Percentiles rank a stretch among this genome's conserved stretches.
Conservation (phyloP, 2,797 vertebrate genomes). For the Chelmon rostratus region DNA sequence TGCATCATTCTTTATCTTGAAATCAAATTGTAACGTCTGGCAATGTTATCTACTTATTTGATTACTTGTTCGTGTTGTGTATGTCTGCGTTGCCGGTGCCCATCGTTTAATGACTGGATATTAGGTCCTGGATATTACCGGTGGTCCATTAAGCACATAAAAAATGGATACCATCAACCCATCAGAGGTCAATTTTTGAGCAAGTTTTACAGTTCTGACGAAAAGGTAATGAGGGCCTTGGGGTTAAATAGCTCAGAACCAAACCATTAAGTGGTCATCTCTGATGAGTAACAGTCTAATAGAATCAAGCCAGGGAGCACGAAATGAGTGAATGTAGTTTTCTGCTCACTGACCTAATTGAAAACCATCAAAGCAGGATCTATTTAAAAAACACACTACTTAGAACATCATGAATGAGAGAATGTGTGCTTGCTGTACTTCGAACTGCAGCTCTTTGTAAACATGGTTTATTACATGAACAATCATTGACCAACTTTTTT, state of each 20-base stretch:
- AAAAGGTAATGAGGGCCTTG: slow-evolving; percentile 72
- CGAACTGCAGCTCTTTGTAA: background rate
- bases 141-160: slow-evolving; percentile 70
- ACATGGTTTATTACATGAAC: background rate
- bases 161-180: slow-evolving; percentile 53
- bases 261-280: slow-evolving; percentile 66
- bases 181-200: slow-evolving; percentile 66
- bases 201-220: slow-evolving; percentile 67
- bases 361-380: slow-evolving; percentile 47
- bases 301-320: slow-evolving; percentile 63
- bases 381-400: slow-evolving; percentile 41
- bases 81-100: slow-evolving; percentile 59
- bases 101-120: slow-evolving; percentile 70
- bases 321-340: slow-evolving; percentile 63
- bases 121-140: slow-evolving; percentile 74
- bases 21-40: slow-evolving; percentile 70
- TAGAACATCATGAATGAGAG: background rate
- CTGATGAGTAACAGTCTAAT: slow-evolving; percentile 72
- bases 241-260: slow-evolving; percentile 74
- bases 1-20: slow-evolving; percentile 53
- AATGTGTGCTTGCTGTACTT: background rate
- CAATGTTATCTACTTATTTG: slow-evolving; percentile 64
- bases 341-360: slow-evolving; percentile 70
- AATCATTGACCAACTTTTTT: too few relatives aligned
- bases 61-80: slow-evolving; percentile 62